These are phyloP conservation scores for Cotesia typhae DNA, from an alignment of 1,140 invertebrate species.

Conservation along the genomic window DNA sequence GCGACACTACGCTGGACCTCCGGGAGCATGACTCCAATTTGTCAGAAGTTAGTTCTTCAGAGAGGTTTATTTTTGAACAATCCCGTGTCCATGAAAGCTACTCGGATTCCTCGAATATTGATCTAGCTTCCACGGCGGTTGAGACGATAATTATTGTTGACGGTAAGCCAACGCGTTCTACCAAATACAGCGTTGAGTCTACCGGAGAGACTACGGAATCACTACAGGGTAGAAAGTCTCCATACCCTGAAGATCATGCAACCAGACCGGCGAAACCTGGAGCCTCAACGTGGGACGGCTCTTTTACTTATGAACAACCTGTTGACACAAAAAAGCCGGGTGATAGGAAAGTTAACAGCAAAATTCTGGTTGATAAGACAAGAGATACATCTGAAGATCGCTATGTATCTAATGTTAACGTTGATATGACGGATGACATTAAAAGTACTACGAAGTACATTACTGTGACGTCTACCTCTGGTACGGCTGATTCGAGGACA, in stretches of 20 bases:
- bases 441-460: not conserved
- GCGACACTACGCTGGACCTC: constrained; percentile 41
- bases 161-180: constrained; percentile 45
- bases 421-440: not conserved
- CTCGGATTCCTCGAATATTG: constrained; percentile 44
- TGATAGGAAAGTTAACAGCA: not conserved
- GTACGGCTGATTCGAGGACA: too few species aligned
- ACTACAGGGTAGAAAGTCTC: not conserved
- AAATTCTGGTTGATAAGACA: constrained; percentile 18
- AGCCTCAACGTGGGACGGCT: constrained; percentile 42
- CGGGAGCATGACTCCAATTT: constrained; percentile 40
- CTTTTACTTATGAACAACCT: constrained; percentile 34
- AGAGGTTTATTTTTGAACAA: constrained; percentile 42
- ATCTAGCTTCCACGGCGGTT: constrained; percentile 47
- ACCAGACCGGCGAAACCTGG: constrained; percentile 36
- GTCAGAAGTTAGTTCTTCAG: constrained; percentile 44
- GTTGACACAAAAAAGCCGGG: constrained; percentile 11
- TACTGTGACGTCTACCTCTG: too few species aligned
- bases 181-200: constrained; percentile 21
- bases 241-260: not conserved
- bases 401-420: constrained; percentile 8
- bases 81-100: constrained; percentile 47
- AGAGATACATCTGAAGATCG: not conserved
- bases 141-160: constrained; percentile 53
- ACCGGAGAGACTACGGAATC: not conserved